These are phyloP conservation scores for Chrysemys picta DNA, from an alignment of 2,113 vertebrate species.

Conservation along the genomic window DNA sequence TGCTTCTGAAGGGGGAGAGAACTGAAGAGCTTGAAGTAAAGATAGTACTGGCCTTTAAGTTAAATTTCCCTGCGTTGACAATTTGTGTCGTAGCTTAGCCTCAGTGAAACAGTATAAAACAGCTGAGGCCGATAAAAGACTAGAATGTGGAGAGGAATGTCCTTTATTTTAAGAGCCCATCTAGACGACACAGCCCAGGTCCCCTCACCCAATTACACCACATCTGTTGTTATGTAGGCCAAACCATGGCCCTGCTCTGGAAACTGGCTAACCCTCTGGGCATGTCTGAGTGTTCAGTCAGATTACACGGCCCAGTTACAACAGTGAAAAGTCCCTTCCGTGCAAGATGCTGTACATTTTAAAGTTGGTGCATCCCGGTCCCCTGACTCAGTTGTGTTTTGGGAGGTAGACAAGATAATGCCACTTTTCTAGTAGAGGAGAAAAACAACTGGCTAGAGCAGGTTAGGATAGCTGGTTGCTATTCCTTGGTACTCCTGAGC, in stretches of 20 bases:
- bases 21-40: background rate
- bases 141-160: constrained; percentile 11
- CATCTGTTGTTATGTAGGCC: background rate
- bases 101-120: constrained; percentile 36
- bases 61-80: background rate
- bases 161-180: fast-evolving
- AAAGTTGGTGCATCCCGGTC: background rate
- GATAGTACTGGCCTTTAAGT: background rate
- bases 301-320: background rate
- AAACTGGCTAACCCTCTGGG: background rate
- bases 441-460: background rate
- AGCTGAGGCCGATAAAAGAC: background rate
- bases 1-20: background rate
- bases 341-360: background rate
- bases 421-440: background rate
- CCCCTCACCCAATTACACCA: background rate
- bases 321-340: background rate
- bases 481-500: background rate
- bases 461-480: background rate
- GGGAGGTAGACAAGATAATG: no score
- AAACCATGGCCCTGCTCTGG: background rate
- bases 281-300: background rate
- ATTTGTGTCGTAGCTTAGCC: constrained; percentile 31
- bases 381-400: background rate
- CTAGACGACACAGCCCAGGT: fast-evolving